phyloP scores from a whole-genome alignment of 2,797 vertebrate species.

The Acomys russatus region DNA sequence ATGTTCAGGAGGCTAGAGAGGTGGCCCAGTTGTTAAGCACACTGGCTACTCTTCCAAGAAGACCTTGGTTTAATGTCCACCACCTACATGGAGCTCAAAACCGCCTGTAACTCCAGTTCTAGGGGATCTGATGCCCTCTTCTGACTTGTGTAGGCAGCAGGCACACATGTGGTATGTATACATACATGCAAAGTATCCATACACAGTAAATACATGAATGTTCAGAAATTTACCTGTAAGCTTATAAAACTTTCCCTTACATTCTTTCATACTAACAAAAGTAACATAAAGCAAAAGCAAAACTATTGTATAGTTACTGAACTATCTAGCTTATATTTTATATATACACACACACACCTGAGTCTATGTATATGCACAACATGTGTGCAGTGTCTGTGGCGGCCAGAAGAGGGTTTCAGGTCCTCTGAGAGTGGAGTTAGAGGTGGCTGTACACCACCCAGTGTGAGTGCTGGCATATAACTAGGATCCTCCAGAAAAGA shows the following conservation, averaged over 20 bases:
- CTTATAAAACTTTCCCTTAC: constrained; percentile 35
- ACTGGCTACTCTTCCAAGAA: not conserved
- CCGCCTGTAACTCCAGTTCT: not conserved
- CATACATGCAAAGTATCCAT: not conserved
- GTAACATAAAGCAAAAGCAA: constrained; percentile 38
- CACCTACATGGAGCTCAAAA: not conserved
- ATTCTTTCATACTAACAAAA: constrained; percentile 33
- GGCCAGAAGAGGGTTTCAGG: not conserved
- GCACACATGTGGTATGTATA: not conserved
- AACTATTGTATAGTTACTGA: not conserved
- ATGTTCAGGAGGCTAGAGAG: not conserved
- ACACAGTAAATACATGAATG: not conserved
- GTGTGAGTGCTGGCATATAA: not conserved
- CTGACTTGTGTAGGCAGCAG: not conserved
- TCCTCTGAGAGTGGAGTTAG: not conserved
- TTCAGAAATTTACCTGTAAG: constrained; percentile 41
- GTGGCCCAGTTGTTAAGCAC: not conserved
- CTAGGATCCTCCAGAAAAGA: not conserved
- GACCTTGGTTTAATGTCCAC: not conserved
- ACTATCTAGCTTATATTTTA: constrained; percentile 18
- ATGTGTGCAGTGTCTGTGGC: not conserved
- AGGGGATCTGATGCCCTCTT: not conserved
- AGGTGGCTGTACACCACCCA: not conserved
- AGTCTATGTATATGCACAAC: not conserved
- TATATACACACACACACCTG: not conserved